A percentile compares a stretch with the other conserved stretches of the same genome.
Conservation (phyloP, 2,113 vertebrate species). For the Verasper variegatus region DNA sequence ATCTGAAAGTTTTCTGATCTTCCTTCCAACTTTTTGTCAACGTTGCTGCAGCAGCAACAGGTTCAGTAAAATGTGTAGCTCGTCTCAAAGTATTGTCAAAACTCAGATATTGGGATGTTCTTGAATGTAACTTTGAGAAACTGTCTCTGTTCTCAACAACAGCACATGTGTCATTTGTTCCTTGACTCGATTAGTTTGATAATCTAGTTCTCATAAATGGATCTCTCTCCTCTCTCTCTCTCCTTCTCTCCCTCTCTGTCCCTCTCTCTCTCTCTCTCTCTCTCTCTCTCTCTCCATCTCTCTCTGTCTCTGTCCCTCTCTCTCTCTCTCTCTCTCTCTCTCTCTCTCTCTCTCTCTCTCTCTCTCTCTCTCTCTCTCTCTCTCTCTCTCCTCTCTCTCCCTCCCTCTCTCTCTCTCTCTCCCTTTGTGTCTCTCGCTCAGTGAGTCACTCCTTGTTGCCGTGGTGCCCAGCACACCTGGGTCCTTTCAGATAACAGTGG, state of each 20-base stretch:
- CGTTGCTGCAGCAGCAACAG: too few relatives aligned
- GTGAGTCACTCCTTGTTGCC: conserved; percentile 51
- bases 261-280: neutral
- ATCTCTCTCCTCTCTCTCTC: too few relatives aligned
- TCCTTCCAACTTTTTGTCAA: too few relatives aligned
- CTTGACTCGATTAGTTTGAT: neutral
- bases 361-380: neutral
- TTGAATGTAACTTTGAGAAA: neutral
- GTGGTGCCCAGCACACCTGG: conserved; percentile 59
- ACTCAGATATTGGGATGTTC: neutral
- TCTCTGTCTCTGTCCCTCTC: conserved; percentile 3
- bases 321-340: neutral
- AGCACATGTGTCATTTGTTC: neutral
- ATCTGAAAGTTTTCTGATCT: too few relatives aligned
- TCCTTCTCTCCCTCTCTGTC: too few relatives aligned
- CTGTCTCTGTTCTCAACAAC: neutral
- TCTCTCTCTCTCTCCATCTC: conserved; percentile 15
- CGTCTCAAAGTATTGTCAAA: too few relatives aligned
- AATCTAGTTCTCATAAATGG: neutral
- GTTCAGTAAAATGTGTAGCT: too few relatives aligned
- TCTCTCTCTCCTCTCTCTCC: conserved; percentile 7
- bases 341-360: conserved; percentile 14
- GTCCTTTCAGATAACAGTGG: conserved; percentile 49
- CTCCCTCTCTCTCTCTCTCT: neutral
- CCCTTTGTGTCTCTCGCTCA: conserved; percentile 14